Percentiles rank a stretch among this genome's conserved stretches.
Conservation (phyloP, 2,888 invertebrate genomes). For the Emmelina monodactyla region DNA sequence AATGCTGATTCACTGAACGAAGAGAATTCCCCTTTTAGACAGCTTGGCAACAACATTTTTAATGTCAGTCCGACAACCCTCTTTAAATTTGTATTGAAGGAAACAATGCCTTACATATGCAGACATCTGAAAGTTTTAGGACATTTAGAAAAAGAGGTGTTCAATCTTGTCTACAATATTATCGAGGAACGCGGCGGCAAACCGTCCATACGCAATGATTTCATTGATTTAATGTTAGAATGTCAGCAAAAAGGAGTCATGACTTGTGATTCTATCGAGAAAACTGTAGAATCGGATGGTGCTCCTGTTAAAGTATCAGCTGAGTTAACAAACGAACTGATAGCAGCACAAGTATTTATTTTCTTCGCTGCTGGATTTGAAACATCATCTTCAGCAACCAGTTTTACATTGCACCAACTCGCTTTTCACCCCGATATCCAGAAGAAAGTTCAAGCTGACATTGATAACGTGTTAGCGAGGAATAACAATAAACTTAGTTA, state of each 20-base stretch:
- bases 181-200: conserved; percentile 14
- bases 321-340: conserved; percentile 13
- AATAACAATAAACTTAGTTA: conserved; percentile 18
- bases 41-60: conserved; percentile 16
- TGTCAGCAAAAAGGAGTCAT: conserved; percentile 15
- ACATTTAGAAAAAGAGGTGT: neutral
- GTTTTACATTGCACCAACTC: conserved; percentile 18
- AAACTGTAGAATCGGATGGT: conserved; percentile 13
- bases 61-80: conserved; percentile 5
- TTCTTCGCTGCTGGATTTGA: conserved; percentile 21
- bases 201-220: conserved; percentile 19
- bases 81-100: conserved; percentile 4
- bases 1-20: conserved; percentile 15
- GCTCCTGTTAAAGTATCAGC: conserved; percentile 10
- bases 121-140: neutral
- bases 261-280: conserved; percentile 16
- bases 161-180: conserved; percentile 6
- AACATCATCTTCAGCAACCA: conserved; percentile 19
- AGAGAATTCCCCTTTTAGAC: conserved; percentile 17
- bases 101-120: conserved; percentile 2
- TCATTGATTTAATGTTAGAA: conserved; percentile 21
- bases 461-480: conserved; percentile 17
- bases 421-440: conserved; percentile 18
- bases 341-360: conserved; percentile 19
- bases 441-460: conserved; percentile 17